Evolutionary conservation across 1,140 invertebrate genomes (phyloP), one percentile per base, ranked within the genome.

Genomic region (Parasteatoda tepidariorum): DNA sequence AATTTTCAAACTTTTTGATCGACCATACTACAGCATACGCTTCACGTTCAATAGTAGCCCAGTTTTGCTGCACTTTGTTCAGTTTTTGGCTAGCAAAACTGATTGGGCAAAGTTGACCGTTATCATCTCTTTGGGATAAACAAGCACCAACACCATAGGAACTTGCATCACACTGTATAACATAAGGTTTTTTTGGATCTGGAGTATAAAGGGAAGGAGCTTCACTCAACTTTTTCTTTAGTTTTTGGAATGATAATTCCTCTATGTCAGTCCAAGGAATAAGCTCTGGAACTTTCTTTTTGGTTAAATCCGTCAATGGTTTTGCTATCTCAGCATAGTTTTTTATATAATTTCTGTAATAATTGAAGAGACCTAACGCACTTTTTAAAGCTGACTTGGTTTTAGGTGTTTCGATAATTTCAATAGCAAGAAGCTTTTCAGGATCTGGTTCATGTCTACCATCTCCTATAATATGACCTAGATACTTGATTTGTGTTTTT

Each of bases 321-420:
- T 54, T 5, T 31, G 88, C 84, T 26, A 88, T 75, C 18, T 83
- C 66, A 2, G 89, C 86, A 30, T 88, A 87, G 68, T 88, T 88
- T 5, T 84, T 86, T n/a, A 90, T 86, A 81, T 91, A 91, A 38
- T 87, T 86, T 4, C 87, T 84, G 85, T 91, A 91, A 85, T 89
- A 91, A 38, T 87, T 86, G 2, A 88, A 86, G 71, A 90, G 87
- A 0, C 90, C 90, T 13, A 90, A 85, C 75, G 91, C 90, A 61
- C 88, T 81, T 48, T 88, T 81, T 0, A 91, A 18, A 89, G 89
- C 3, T 41, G 9, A n/a, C 7, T 59, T 59, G 9, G 57, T 11
- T 11, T n/a, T 59, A 2, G 1, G n/a, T 59, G 57, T 26, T 26
- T 26, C 2, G 15, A 59, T n/a, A 22, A 1, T 5, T 22, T 11